These are phyloP conservation scores for Pardalotus punctatus DNA, from an alignment of 2,113 vertebrate genomes.

Conservation along the genomic window DNA sequence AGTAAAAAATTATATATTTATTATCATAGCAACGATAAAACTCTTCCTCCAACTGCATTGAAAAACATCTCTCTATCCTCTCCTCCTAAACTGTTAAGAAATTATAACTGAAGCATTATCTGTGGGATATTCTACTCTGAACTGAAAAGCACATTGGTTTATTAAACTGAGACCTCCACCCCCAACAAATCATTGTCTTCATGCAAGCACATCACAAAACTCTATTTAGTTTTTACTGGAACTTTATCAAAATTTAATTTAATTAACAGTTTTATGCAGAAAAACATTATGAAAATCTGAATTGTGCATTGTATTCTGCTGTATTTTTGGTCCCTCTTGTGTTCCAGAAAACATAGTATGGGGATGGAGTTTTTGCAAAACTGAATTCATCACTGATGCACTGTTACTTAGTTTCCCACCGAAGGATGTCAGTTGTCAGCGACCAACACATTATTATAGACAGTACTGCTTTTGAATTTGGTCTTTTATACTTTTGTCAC, in stretches of 20 bases:
- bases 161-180: not conserved
- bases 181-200: not conserved
- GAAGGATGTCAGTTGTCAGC: not conserved
- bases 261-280: not conserved
- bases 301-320: not conserved
- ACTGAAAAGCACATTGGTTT: not conserved
- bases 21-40: constrained; percentile 27
- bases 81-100: not conserved
- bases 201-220: not conserved
- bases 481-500: not conserved
- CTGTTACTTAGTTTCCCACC: not conserved
- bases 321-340: not conserved
- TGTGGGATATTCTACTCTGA: not conserved
- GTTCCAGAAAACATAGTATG: not conserved
- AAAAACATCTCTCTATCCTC: not conserved
- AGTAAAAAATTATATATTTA: not conserved
- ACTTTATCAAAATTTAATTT: not conserved
- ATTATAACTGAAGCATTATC: not conserved
- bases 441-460: not conserved
- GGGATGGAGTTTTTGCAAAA: not conserved
- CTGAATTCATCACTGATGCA: not conserved
- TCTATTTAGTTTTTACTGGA: not conserved
- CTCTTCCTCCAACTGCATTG: not conserved
- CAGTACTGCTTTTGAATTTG: not conserved
- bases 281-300: not conserved